Evolutionary conservation across 2,888 invertebrate genomes (phyloP), one percentile per base, ranked within the genome.

Genomic region (Hypolimnas misippus): DNA sequence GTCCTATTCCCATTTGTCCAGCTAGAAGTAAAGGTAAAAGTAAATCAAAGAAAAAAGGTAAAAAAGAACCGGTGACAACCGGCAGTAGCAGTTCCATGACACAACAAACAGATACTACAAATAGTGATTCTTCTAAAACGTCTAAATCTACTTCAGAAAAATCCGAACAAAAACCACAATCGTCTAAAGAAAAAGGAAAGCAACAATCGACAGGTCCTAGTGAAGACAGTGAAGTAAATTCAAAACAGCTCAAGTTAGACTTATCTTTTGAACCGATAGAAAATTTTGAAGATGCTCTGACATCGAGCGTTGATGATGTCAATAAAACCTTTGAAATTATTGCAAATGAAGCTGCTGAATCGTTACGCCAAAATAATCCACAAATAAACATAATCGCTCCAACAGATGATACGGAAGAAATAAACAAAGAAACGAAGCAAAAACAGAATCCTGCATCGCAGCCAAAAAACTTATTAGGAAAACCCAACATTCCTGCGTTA

Each of bases 401-500:
- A 31, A 73, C 84, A 67, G 82, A 83, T 31, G 71, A 70, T 63
- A 71, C 76, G 46, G 71, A 73, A 55, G 72, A 72, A n/a, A 72
- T 71, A 38, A 73, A 76, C 51, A 72, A 72, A 59, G 70, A 72
- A 14, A 72, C 69, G 46, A 74, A 67, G 44, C 59, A 75, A 60
- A 73, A 63, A 73, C 71, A 77, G 73, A 82, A 79, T 46, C 82
- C 84, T 4, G 76, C 87, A 73, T 82, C 88, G 78, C 88, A 82
- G 87, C 86, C 92, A 92, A 92, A 92, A 92, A 92, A 92, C 92
- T 92, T 92, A 79, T 71, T 90, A 87, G 92, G 92, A 83, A 90
- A 86, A 67, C 86, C 86, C 82, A 84, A 87, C 79, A 89, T 90
- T 84, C 92, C 92, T 92, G 92, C 81, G 77, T 84, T 79, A 92